Conservation (phyloP, 2,113 vertebrate species). For the Pangasianodon gigas region DNA sequence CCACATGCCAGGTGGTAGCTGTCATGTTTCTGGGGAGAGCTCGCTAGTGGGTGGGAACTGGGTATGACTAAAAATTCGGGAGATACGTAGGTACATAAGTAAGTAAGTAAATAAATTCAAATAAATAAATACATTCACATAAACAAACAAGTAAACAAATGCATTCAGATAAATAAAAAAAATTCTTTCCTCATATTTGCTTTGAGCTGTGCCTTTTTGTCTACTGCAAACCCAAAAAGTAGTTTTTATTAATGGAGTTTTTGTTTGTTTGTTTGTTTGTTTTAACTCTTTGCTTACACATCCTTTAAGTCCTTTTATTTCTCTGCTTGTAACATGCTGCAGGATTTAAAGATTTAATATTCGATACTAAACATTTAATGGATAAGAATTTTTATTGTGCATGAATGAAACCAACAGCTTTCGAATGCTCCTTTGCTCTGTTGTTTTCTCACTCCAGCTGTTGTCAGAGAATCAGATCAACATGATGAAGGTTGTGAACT, state of each 20-base stretch:
- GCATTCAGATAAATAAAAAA: too few relatives aligned
- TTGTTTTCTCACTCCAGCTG: slow-evolving; percentile 70
- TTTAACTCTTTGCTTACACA: not conserved
- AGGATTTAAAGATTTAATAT: not conserved
- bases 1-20: not conserved
- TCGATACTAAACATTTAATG: not conserved
- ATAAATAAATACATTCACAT: not conserved
- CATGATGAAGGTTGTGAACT: slow-evolving; percentile 80
- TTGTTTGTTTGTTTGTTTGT: not conserved
- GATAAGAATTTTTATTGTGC: not conserved
- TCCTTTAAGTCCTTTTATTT: not conserved
- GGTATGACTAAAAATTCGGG: not conserved
- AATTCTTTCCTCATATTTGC: too few relatives aligned
- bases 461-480: slow-evolving; percentile 84
- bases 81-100: not conserved
- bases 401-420: not conserved
- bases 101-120: not conserved
- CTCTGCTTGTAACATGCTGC: not conserved
- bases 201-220: too few relatives aligned
- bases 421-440: not conserved
- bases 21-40: not conserved
- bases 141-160: too few relatives aligned
- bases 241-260: too few relatives aligned
- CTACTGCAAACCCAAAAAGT: too few relatives aligned
- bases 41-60: not conserved